phyloP scores from a whole-genome alignment of 2,797 vertebrate species.

The Polyboroides typus region DNA sequence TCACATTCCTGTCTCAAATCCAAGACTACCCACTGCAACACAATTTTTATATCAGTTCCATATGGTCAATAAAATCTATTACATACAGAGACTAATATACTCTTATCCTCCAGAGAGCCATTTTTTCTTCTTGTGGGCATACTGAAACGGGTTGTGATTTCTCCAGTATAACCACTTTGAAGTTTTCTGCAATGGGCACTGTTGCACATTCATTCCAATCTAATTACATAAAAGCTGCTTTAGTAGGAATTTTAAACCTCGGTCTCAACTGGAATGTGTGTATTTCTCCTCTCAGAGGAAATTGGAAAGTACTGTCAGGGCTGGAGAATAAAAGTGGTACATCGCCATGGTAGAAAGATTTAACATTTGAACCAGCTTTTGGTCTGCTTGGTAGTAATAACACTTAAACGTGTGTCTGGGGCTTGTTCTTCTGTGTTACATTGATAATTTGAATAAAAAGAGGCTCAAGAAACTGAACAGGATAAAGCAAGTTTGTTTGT shows the following conservation, averaged over 20 bases:
- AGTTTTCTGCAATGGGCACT: slow-evolving; percentile 44
- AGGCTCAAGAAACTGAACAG: background rate
- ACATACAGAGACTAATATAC: slow-evolving; percentile 64
- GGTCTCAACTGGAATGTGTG: slow-evolving; percentile 29
- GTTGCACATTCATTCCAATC: slow-evolving; percentile 50
- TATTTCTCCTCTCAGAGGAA: background rate
- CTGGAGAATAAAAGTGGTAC: background rate
- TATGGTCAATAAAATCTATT: slow-evolving; percentile 82
- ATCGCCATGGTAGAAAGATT: background rate
- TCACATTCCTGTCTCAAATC: slow-evolving; percentile 72
- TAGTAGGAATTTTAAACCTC: slow-evolving; percentile 41
- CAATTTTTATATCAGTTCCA: slow-evolving; percentile 84
- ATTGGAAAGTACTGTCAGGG: background rate
- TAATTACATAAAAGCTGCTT: slow-evolving; percentile 62
- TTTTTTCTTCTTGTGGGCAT: slow-evolving; percentile 64
- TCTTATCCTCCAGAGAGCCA: slow-evolving; percentile 58
- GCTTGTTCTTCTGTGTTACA: background rate
- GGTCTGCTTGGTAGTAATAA: background rate
- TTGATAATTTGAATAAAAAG: background rate
- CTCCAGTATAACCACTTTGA: slow-evolving; percentile 39
- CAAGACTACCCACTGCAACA: slow-evolving; percentile 71
- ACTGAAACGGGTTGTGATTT: slow-evolving; percentile 45
- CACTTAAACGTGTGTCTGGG: background rate
- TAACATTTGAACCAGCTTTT: background rate
- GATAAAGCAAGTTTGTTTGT: background rate